Percentiles rank a stretch among this genome's conserved stretches.
Conservation (phyloP, 2,797 vertebrate genomes). For the Clarias fuscus region DNA sequence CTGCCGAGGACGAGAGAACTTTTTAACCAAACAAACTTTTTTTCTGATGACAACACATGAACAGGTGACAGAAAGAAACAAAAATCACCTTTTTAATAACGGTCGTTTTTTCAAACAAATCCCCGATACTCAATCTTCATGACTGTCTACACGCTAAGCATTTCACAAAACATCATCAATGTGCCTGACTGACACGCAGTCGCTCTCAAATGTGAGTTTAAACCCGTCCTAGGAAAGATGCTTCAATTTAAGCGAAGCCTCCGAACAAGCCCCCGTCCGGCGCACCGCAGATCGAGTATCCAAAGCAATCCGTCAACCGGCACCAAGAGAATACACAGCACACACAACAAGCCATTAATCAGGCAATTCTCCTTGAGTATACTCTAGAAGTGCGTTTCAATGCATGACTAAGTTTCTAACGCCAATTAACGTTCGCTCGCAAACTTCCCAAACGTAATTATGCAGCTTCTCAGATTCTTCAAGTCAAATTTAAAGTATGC, state of each 20-base stretch:
- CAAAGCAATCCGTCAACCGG: constrained; percentile 35
- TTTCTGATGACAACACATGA: neutral
- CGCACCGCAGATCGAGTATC: neutral
- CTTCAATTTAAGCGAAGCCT: neutral
- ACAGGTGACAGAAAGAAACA: no score
- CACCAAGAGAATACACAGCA: constrained; percentile 41
- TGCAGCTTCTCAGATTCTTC: neutral
- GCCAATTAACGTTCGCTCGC: constrained; percentile 39
- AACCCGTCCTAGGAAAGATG: neutral
- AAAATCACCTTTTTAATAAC: no score
- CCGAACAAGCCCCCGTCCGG: neutral
- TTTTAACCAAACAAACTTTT: neutral
- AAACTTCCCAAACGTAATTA: constrained; percentile 36
- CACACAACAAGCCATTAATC: constrained; percentile 49
- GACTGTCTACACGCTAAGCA: neutral
- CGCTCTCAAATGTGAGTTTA: neutral
- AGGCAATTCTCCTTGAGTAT: constrained; percentile 7
- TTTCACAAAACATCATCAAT: neutral
- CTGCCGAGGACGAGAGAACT: constrained; percentile 55
- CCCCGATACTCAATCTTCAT: no score
- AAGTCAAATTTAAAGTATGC: neutral
- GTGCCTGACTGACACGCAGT: neutral
- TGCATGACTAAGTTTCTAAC: neutral
- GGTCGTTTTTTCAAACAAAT: neutral
- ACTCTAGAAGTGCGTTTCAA: neutral